These are phyloP conservation scores for Antennarius maculatus DNA, from an alignment of 2,797 vertebrate genomes.

Conservation along the genomic window DNA sequence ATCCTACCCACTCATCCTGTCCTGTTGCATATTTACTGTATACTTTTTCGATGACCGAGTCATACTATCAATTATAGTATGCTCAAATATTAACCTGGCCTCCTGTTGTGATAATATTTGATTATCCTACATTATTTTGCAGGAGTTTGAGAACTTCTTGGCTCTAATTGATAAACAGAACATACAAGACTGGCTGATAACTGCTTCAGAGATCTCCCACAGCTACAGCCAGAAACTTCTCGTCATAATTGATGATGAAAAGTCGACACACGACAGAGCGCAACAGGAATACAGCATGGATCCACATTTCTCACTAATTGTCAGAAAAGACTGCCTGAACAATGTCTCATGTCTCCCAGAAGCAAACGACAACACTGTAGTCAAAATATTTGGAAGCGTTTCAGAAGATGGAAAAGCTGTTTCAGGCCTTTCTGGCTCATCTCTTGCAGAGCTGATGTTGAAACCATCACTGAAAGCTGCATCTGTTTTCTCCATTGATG, in stretches of 20 bases:
- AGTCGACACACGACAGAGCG: slow-evolving; percentile 29
- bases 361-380: slow-evolving; percentile 17
- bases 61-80: too few relatives aligned
- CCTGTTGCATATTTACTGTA: too few relatives aligned
- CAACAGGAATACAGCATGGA: slow-evolving; percentile 49
- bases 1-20: too few relatives aligned
- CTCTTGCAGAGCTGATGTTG: slow-evolving; percentile 45
- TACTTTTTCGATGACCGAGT: too few relatives aligned
- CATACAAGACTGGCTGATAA: slow-evolving; percentile 27
- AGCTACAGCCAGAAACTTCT: slow-evolving; percentile 49
- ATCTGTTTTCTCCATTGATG: slow-evolving; percentile 41
- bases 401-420: slow-evolving; percentile 38
- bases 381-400: slow-evolving; percentile 51
- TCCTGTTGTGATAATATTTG: not conserved
- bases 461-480: slow-evolving; percentile 10
- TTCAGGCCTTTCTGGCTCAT: slow-evolving; percentile 48
- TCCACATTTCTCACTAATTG: slow-evolving; percentile 39
- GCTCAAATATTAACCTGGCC: too few relatives aligned
- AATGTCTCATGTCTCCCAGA: slow-evolving; percentile 35
- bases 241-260: slow-evolving; percentile 44
- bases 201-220: slow-evolving; percentile 43
- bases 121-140: not conserved
- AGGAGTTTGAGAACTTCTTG: slow-evolving; percentile 36
- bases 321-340: slow-evolving; percentile 32
- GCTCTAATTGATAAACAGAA: slow-evolving; percentile 23